phyloP scores from a whole-genome alignment of 2,113 vertebrate species.

The Parotia lawesii region DNA sequence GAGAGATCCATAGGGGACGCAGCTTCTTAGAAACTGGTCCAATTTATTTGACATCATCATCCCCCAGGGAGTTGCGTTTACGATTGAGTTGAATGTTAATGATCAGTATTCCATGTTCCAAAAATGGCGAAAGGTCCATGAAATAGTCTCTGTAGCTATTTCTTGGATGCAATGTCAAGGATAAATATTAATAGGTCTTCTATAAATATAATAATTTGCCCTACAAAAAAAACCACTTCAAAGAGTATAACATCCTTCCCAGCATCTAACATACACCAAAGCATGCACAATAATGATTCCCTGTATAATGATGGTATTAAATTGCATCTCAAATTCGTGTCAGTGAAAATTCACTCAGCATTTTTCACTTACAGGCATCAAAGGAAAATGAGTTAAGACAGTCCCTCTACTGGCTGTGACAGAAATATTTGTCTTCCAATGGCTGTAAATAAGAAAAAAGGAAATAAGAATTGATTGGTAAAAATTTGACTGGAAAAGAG shows the following conservation, averaged over 20 bases:
- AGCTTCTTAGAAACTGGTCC: background rate
- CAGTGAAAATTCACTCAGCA: conserved; percentile 21
- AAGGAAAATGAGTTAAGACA: background rate
- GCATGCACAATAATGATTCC: background rate
- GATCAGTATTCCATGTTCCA: conserved; percentile 25
- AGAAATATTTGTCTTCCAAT: conserved; percentile 21
- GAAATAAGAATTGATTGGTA: background rate
- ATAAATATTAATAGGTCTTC: conserved; percentile 54
- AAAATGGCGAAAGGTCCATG: conserved; percentile 24
- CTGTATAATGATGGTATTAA: background rate
- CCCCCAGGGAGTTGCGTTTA: background rate
- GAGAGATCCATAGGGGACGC: background rate
- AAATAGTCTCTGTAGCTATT: conserved; percentile 12
- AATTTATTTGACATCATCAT: conserved; percentile 17
- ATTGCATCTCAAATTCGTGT: background rate
- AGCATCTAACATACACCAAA: background rate
- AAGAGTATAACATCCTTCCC: conserved; percentile 19
- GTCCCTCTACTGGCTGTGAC: background rate
- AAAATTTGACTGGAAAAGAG: background rate
- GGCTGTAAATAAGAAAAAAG: background rate
- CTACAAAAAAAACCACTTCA: conserved; percentile 4
- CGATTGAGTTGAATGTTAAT: conserved; percentile 23
- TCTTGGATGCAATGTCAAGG: conserved; percentile 19
- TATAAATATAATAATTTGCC: conserved; percentile 36
- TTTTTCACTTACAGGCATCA: conserved; percentile 21